Evolutionary conservation across 2,888 invertebrate species (phyloP), one percentile per base, ranked within the genome.

Genomic region (Trissolcus brochymenae): DNA sequence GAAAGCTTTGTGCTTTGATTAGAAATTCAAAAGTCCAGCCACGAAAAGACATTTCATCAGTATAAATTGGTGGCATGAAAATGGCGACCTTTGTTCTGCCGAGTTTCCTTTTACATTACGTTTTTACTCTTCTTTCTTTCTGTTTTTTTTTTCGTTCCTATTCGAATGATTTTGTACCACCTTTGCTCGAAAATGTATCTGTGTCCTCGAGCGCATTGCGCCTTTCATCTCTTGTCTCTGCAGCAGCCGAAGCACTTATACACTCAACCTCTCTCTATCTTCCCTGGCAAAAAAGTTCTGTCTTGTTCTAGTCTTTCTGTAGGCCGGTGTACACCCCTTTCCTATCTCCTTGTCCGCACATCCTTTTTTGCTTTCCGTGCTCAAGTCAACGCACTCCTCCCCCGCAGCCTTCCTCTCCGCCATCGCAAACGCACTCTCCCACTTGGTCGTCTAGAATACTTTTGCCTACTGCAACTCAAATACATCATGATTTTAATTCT

Each of bases 401-500:
- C 68, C 50, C 70, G 51, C 74, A 53, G 70, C 55, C 67, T 64
- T 61, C 78, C 53, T 56, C 51, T 51, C 61, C 53, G 61, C 49
- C 62, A 35, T 57, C 43, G 35, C 66, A 14, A 72, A 49, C 51
- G 68, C 11, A 70, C 56, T 67, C 65, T 60, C 67, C 57, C 78
- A 68, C 70, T 79, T 51, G 35, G 62, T 66, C 67, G 62, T 65
- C 62, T 62, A 55, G 21, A 54, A 79, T 80, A 74, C 77, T 76
- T 76, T 72, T 72, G 64, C 66, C 54, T 75, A 51, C 71, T 40
- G 59, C 61, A 80, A 79, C 80, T 84, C 83, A 86, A 85, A 86
- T 86, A 84, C 86, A 83, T 83, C 82, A 84, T 86, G 84, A 87
- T 87, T 88, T 87, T 87, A 85, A 87, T 88, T 87, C 87, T 86